These are phyloP conservation scores for Microcebus griseorufus DNA, from an alignment of 2,113 vertebrate species.

Conservation along the genomic window DNA sequence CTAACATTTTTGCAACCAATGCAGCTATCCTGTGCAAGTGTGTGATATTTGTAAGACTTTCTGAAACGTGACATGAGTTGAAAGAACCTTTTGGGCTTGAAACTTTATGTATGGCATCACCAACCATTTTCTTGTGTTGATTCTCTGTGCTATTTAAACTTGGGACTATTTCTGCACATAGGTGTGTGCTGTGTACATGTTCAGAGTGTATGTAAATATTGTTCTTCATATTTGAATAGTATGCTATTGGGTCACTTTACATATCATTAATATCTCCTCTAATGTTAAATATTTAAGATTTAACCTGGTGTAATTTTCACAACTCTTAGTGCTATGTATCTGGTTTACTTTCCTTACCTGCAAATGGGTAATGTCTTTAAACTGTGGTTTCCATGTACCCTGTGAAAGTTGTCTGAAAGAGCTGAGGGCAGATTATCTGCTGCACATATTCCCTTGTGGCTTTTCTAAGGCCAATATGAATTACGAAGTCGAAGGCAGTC, in stretches of 20 bases:
- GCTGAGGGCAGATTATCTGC: background rate
- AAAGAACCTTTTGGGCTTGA: background rate
- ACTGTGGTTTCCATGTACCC: background rate
- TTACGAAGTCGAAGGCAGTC: background rate
- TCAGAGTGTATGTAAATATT: background rate
- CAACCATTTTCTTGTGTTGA: background rate
- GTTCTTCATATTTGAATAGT: background rate
- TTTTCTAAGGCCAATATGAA: background rate
- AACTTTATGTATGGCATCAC: background rate
- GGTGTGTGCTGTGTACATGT: background rate
- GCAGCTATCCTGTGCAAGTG: background rate
- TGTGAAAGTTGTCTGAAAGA: background rate
- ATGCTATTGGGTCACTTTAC: background rate
- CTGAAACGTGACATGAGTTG: background rate
- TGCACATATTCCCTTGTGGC: background rate
- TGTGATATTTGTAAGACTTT: background rate
- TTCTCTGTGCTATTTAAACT: background rate
- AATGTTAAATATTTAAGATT: constrained; percentile 17
- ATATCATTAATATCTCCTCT: background rate
- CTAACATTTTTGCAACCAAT: background rate
- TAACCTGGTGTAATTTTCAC: background rate
- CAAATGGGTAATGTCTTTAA: background rate
- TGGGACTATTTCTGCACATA: background rate
- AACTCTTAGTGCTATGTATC: background rate
- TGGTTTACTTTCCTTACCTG: background rate